phyloP scores from a whole-genome alignment of 2,888 invertebrate genomes.

The Euzetes globulus region DNA sequence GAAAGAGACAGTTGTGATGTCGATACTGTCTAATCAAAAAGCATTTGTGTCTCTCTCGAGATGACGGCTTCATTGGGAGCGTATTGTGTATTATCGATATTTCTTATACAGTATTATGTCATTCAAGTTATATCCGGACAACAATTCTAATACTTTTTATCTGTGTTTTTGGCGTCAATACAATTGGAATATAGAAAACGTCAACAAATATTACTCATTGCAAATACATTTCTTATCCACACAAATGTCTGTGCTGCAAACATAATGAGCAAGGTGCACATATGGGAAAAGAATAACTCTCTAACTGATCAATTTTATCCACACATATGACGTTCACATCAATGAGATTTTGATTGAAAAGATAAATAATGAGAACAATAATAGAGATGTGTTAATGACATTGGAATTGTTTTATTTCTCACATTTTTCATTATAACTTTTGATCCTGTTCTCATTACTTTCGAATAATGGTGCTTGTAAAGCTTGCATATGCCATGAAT shows the following conservation, averaged over 20 bases:
- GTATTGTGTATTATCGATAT: conserved; percentile 24
- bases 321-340: too few species aligned
- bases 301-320: too few species aligned
- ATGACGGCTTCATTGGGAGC: conserved; percentile 5
- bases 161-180: conserved; percentile 22
- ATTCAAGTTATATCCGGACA: conserved; percentile 5
- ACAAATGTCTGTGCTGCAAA: conserved; percentile 10
- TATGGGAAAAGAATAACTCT: too few species aligned
- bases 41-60: conserved; percentile 5
- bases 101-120: conserved; percentile 17
- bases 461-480: background rate
- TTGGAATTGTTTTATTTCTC: too few species aligned
- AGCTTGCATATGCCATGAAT: background rate
- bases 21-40: conserved; percentile 21
- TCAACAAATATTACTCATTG: background rate
- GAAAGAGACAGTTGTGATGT: background rate
- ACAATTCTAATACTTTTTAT: conserved; percentile 25
- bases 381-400: too few species aligned
- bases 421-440: too few species aligned
- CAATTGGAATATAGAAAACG: background rate
- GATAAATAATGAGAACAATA: too few species aligned
- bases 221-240: conserved; percentile 13
- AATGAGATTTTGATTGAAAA: too few species aligned
- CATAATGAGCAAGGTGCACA: too few species aligned
- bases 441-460: too few species aligned